phyloP scores from a whole-genome alignment of 2,797 vertebrate genomes.

The Melanotaenia parkinsoni region DNA sequence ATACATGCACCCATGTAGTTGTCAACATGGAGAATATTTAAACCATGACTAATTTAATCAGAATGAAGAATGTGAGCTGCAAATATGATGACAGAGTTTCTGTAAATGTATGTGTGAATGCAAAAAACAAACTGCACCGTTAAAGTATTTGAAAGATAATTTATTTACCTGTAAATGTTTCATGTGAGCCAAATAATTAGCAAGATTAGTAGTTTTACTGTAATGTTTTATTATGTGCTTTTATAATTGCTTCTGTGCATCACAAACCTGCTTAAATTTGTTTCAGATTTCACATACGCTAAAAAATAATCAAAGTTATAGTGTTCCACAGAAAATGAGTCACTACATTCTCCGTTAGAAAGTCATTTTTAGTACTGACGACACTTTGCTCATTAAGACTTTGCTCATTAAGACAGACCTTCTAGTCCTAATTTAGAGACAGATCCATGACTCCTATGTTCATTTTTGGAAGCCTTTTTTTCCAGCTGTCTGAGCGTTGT shows the following conservation, averaged over 20 bases:
- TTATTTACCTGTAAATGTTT: not conserved
- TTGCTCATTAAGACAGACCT: constrained; percentile 30
- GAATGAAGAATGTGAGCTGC: not conserved
- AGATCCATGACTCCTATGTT: constrained; percentile 5
- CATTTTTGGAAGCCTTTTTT: constrained; percentile 39
- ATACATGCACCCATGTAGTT: constrained; percentile 6
- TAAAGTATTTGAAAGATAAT: not conserved
- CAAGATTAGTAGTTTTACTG: not conserved
- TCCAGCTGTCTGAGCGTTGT: constrained; percentile 9
- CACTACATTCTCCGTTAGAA: constrained; percentile 34
- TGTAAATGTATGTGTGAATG: not conserved
- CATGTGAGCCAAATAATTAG: not conserved
- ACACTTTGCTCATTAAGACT: constrained; percentile 46
- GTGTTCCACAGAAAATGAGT: constrained; percentile 23
- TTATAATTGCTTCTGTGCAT: not conserved
- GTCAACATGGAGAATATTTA: constrained; percentile 30
- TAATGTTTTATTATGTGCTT: not conserved
- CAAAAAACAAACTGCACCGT: not conserved
- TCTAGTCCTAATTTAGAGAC: constrained; percentile 37
- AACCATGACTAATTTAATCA: constrained; percentile 19
- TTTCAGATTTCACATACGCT: constrained; percentile 3
- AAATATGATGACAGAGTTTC: constrained; percentile 2
- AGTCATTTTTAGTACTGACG: constrained; percentile 33
- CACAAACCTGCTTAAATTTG: not conserved
- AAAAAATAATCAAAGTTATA: constrained; percentile 11